Percentiles rank a stretch among this genome's conserved stretches.
Conservation (phyloP, 2,888 invertebrate species). For the Apamea epomidion region DNA sequence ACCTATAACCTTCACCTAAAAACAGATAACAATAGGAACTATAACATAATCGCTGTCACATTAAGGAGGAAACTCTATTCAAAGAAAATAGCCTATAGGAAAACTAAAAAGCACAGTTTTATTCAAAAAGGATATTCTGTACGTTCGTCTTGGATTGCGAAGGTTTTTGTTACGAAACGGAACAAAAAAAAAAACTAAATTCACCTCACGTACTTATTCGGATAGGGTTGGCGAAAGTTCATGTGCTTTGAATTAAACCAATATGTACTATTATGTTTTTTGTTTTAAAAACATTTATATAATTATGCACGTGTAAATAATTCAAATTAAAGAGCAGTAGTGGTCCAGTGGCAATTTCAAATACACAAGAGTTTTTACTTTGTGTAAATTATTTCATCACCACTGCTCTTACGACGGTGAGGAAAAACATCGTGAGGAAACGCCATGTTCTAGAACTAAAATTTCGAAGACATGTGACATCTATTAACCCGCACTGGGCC, state of each 20-base stretch:
- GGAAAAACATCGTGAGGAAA: too few species aligned
- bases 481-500: too few species aligned
- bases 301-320: background rate
- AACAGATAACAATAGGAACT: constrained; percentile 32
- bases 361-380: too few species aligned
- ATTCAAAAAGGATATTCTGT: constrained; percentile 60
- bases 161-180: constrained; percentile 55
- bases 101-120: constrained; percentile 56
- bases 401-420: too few species aligned
- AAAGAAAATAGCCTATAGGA: constrained; percentile 48
- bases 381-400: too few species aligned
- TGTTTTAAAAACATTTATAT: constrained; percentile 7
- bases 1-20: background rate
- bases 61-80: constrained; percentile 44
- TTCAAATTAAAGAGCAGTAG: background rate
- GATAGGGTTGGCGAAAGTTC: constrained; percentile 55
- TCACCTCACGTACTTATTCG: constrained; percentile 59
- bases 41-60: constrained; percentile 32
- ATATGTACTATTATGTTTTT: constrained; percentile 25
- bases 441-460: too few species aligned
- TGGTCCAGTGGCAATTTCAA: too few species aligned
- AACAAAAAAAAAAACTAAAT: constrained; percentile 63
- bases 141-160: constrained; percentile 44
- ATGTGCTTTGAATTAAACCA: constrained; percentile 60
- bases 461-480: too few species aligned